Percentiles rank a stretch among this genome's conserved stretches.
Conservation (phyloP, 2,113 vertebrate genomes). For the Alectura lathami region DNA sequence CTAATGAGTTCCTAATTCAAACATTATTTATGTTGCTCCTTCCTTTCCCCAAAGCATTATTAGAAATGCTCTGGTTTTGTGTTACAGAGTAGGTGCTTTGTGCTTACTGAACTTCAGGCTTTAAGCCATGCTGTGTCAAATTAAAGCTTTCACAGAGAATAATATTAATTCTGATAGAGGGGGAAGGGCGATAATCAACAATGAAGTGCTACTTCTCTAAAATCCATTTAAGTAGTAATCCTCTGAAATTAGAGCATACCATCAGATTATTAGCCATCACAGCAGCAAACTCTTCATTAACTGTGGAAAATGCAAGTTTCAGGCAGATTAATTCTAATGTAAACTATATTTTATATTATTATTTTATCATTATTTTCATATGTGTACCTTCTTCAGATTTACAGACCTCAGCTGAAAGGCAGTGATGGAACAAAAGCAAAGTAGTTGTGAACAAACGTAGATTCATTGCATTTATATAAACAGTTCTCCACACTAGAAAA, state of each 20-base stretch:
- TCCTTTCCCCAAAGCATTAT: neutral
- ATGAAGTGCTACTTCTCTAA: neutral
- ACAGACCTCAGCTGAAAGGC: neutral
- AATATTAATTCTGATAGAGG: neutral
- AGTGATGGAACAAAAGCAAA: neutral
- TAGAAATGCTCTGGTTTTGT: neutral
- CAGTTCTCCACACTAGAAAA: neutral
- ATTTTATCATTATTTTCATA: neutral
- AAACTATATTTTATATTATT: neutral
- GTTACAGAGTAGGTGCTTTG: neutral
- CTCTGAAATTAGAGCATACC: neutral
- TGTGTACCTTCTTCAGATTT: neutral
- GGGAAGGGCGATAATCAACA: neutral
- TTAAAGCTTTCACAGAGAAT: neutral
- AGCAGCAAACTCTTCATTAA: neutral
- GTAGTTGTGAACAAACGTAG: neutral
- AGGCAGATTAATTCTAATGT: neutral
- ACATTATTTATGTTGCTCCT: neutral
- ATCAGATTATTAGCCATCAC: neutral
- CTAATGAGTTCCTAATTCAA: neutral
- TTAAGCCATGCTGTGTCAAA: neutral
- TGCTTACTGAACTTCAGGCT: neutral
- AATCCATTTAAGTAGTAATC: slow-evolving; percentile 3
- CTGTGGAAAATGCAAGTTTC: neutral
- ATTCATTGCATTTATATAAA: neutral